Conservation (phyloP, 2,888 invertebrate genomes). For the Uloborus plumipes region DNA sequence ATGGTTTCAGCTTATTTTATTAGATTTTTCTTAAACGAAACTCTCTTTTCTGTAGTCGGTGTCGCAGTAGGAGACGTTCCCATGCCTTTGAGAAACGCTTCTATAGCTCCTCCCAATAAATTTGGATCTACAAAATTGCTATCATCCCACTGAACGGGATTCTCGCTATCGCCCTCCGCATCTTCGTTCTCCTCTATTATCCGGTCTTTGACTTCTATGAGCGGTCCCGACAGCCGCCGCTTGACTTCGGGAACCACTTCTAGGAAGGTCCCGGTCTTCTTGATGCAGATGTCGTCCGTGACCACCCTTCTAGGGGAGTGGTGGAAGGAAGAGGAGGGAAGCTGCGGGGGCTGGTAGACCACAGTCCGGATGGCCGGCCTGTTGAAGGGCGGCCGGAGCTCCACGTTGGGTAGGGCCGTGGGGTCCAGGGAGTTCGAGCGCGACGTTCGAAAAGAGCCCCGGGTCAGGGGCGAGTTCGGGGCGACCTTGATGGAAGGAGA, state of each 20-base stretch:
- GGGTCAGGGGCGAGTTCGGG: constrained; percentile 37
- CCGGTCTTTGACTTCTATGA: constrained; percentile 48
- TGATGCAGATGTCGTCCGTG: constrained; percentile 40
- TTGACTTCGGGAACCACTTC: constrained; percentile 54
- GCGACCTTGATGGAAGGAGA: constrained; percentile 55
- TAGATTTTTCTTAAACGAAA: constrained; percentile 65
- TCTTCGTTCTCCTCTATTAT: constrained; percentile 43
- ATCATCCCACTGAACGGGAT: constrained; percentile 66
- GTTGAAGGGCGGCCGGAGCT: constrained; percentile 7
- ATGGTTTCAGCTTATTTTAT: constrained; percentile 24
- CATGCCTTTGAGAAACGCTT: constrained; percentile 65
- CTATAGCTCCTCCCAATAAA: constrained; percentile 66
- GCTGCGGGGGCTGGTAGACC: constrained; percentile 26
- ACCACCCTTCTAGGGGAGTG: neutral
- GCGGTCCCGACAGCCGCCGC: constrained; percentile 42
- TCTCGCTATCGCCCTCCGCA: constrained; percentile 25
- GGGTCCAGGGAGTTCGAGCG: constrained; percentile 58
- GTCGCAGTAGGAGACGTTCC: constrained; percentile 40
- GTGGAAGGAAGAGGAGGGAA: neutral
- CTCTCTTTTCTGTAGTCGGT: constrained; percentile 62
- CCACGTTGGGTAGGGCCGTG: constrained; percentile 27
- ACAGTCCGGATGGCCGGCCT: constrained; percentile 27
- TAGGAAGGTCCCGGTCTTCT: constrained; percentile 37
- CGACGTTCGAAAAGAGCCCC: constrained; percentile 42
- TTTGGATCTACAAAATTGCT: constrained; percentile 65